Percentiles rank a stretch among this genome's conserved stretches.
These are phyloP conservation scores for Hyposoter dolosus DNA, from an alignment of 2,888 invertebrate species.

Conservation along the genomic window DNA sequence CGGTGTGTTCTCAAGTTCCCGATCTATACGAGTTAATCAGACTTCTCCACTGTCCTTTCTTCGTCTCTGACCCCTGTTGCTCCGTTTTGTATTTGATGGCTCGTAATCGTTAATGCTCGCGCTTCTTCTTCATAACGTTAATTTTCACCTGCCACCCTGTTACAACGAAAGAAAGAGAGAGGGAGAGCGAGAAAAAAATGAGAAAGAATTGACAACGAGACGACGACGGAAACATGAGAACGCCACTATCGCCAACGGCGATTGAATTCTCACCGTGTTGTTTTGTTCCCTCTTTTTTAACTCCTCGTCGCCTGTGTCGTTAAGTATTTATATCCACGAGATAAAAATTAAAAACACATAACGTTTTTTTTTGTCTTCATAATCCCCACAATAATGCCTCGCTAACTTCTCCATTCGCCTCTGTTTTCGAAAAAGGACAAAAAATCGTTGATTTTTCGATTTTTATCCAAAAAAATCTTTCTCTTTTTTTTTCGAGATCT, in stretches of 20 bases:
- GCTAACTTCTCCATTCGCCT: background rate
- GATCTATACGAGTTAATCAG: slow-evolving; percentile 39
- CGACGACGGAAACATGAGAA: slow-evolving; percentile 63
- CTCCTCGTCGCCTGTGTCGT: slow-evolving; percentile 3
- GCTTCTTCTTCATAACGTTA: slow-evolving; percentile 60
- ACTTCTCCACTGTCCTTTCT: slow-evolving; percentile 38
- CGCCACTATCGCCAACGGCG: slow-evolving; percentile 62
- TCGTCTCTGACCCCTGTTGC: slow-evolving; percentile 48
- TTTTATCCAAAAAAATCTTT: background rate
- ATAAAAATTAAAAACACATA: slow-evolving; percentile 21
- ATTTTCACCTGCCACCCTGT: slow-evolving; percentile 64
- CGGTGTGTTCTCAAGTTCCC: slow-evolving; percentile 58
- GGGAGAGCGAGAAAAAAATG: slow-evolving; percentile 4
- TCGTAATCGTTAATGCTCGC: slow-evolving; percentile 44
- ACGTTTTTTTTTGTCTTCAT: background rate
- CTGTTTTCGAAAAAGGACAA: background rate
- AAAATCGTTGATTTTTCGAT: background rate
- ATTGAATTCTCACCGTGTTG: slow-evolving; percentile 64
- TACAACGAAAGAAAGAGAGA: slow-evolving; percentile 42
- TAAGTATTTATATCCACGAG: slow-evolving; percentile 34
- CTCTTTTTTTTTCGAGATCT: background rate
- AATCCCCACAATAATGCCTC: background rate
- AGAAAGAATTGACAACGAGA: slow-evolving; percentile 44
- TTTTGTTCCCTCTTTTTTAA: slow-evolving; percentile 18
- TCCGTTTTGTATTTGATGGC: slow-evolving; percentile 6